phyloP scores from a whole-genome alignment of 2,888 invertebrate genomes.

The Creontiades dilutus region DNA sequence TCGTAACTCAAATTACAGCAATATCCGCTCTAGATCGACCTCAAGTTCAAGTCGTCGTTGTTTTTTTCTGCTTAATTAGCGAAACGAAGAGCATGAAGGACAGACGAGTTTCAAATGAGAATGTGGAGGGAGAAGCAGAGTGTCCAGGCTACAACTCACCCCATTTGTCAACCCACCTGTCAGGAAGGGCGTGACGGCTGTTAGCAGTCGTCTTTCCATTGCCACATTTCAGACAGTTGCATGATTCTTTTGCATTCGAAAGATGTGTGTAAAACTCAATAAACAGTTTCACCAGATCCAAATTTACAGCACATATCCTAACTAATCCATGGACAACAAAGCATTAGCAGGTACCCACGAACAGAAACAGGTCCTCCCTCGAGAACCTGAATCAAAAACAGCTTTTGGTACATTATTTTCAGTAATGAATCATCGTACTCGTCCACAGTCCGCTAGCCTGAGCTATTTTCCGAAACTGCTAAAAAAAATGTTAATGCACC shows the following conservation, averaged over 20 bases:
- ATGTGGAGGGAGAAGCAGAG: neutral
- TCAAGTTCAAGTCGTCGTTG: neutral
- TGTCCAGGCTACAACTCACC: neutral
- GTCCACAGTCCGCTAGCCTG: too few relatives aligned
- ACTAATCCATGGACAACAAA: too few relatives aligned
- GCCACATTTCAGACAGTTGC: neutral
- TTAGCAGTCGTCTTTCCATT: neutral
- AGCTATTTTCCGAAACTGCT: too few relatives aligned
- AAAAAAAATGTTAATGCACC: too few relatives aligned
- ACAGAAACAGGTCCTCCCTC: too few relatives aligned
- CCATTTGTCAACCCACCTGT: slow-evolving; percentile 51
- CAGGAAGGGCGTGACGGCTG: slow-evolving; percentile 47
- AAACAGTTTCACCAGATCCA: too few relatives aligned
- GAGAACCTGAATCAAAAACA: too few relatives aligned
- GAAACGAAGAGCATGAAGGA: slow-evolving; percentile 9
- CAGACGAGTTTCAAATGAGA: slow-evolving; percentile 20
- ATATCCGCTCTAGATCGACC: neutral
- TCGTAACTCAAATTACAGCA: neutral
- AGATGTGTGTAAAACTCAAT: too few relatives aligned
- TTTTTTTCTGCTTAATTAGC: neutral
- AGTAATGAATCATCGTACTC: too few relatives aligned
- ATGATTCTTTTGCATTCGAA: neutral
- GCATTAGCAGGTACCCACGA: too few relatives aligned
- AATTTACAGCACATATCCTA: too few relatives aligned
- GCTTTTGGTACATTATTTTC: too few relatives aligned